phyloP scores from a whole-genome alignment of 2,797 vertebrate genomes.

The Sus cebifrons region DNA sequence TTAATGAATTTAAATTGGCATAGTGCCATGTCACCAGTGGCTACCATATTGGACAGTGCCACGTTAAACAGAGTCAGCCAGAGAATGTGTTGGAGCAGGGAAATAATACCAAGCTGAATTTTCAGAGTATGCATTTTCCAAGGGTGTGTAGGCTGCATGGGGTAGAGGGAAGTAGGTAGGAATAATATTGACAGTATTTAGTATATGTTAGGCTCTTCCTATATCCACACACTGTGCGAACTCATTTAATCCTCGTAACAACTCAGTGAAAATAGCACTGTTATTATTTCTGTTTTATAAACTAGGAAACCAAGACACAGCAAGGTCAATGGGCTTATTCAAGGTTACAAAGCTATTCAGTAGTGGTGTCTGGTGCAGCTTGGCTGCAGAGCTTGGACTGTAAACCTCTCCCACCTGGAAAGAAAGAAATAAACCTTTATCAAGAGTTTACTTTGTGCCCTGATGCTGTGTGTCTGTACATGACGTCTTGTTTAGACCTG shows the following conservation, averaged over 20 bases:
- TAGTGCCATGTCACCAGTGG: not conserved
- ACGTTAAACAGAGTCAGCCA: not conserved
- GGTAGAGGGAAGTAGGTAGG: not conserved
- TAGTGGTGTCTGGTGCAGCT: not conserved
- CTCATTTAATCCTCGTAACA: not conserved
- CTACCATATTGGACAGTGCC: not conserved
- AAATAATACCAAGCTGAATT: not conserved
- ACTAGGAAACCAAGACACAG: not conserved
- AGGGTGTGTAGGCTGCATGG: not conserved
- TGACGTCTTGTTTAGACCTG: not conserved
- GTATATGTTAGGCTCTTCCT: not conserved
- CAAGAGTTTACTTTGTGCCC: not conserved
- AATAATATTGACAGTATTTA: not conserved
- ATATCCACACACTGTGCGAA: not conserved
- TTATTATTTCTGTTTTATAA: not conserved
- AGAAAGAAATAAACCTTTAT: not conserved
- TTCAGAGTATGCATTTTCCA: not conserved
- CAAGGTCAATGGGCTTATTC: not conserved
- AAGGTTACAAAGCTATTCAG: conserved; percentile 5
- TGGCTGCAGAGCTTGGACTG: not conserved
- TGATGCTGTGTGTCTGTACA: not conserved
- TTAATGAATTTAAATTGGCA: not conserved
- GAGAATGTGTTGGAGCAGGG: not conserved
- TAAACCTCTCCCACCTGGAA: not conserved
- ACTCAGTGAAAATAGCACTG: not conserved